These are phyloP conservation scores for Scomber japonicus DNA, from an alignment of 2,113 vertebrate genomes.

Conservation along the genomic window DNA sequence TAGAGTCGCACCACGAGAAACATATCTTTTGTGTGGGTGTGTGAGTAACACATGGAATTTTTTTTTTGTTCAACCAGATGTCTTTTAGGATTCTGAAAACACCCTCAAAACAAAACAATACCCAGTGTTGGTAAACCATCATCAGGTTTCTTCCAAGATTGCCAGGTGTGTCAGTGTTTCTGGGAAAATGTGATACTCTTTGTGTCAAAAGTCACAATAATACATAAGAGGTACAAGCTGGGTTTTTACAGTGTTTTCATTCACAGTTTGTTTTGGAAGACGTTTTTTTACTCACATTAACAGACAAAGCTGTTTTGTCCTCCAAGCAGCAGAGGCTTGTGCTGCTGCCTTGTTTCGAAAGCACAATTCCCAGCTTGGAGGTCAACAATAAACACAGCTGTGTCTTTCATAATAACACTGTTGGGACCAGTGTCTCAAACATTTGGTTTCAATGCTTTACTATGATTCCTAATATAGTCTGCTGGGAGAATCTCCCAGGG, in stretches of 20 bases:
- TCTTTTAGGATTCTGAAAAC: too few species aligned
- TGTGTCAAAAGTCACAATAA: neutral
- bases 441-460: neutral
- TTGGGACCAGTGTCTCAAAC: slow-evolving; percentile 23
- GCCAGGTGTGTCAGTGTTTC: too few species aligned
- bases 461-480: neutral
- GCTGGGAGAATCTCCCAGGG: neutral
- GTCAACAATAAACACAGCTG: slow-evolving; percentile 57
- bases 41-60: too few species aligned
- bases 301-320: slow-evolving; percentile 45
- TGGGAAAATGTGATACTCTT: neutral
- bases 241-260: neutral
- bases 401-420: slow-evolving; percentile 44
- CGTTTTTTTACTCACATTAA: neutral
- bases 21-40: too few species aligned
- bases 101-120: too few species aligned
- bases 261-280: neutral
- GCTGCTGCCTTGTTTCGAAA: slow-evolving; percentile 4
- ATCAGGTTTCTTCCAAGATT: neutral
- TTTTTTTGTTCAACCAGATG: too few species aligned
- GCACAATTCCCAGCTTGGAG: slow-evolving; percentile 17
- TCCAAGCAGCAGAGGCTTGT: neutral
- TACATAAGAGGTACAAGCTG: neutral
- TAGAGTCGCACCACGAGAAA: too few species aligned
- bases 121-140: too few species aligned